Conservation (phyloP, 1,140 invertebrate species). For the Samia ricini region DNA sequence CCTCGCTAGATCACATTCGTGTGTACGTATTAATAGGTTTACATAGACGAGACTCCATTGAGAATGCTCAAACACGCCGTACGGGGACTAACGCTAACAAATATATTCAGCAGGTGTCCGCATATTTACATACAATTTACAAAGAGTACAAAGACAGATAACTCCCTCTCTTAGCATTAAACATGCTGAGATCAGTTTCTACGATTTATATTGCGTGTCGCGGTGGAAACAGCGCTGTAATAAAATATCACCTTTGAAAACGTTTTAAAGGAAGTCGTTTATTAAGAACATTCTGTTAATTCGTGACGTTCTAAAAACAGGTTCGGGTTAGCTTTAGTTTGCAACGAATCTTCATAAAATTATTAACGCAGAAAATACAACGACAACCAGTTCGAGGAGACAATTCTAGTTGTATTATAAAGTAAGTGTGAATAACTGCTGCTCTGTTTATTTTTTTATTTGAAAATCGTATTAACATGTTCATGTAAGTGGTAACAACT, state of each 20-base stretch:
- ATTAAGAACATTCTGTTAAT: constrained; percentile 7
- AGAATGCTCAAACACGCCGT: constrained; percentile 55
- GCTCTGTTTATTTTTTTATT: background rate
- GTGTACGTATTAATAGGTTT: constrained; percentile 66
- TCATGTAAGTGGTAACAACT: too few species aligned
- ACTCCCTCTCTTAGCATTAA: constrained; percentile 55
- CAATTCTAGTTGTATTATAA: background rate
- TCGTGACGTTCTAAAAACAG: constrained; percentile 5
- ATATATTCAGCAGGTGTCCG: constrained; percentile 76
- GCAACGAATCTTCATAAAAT: background rate
- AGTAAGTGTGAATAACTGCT: background rate
- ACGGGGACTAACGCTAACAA: constrained; percentile 50
- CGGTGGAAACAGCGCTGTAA: background rate
- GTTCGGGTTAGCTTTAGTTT: background rate
- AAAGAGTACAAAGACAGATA: constrained; percentile 52
- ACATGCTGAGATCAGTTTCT: constrained; percentile 52
- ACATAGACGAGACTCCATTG: constrained; percentile 59
- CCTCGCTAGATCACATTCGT: constrained; percentile 44
- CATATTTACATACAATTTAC: constrained; percentile 75
- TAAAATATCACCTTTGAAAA: background rate
- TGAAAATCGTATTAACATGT: background rate
- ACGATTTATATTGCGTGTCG: background rate
- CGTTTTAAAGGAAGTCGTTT: constrained; percentile 3
- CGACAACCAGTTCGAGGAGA: background rate
- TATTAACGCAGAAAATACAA: background rate